Percentiles rank a stretch among this genome's conserved stretches.
These are phyloP conservation scores for Phrynocephalus forsythii DNA, from an alignment of 2,797 vertebrate genomes.

Conservation along the genomic window DNA sequence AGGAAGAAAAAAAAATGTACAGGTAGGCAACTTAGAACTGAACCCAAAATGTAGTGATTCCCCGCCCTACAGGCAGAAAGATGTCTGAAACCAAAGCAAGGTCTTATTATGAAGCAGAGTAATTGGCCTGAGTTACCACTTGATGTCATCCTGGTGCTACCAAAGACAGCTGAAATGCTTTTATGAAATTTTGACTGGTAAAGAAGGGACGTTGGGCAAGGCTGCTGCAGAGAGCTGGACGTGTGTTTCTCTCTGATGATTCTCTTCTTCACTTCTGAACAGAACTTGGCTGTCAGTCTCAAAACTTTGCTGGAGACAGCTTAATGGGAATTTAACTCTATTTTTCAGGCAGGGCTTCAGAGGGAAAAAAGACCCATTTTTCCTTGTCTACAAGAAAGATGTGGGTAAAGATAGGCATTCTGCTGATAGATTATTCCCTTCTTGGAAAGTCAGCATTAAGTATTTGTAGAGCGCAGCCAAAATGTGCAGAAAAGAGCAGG, in stretches of 20 bases:
- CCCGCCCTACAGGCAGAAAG: background rate
- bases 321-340: slow-evolving; percentile 19
- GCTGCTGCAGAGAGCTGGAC: slow-evolving; percentile 10
- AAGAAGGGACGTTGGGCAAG: background rate
- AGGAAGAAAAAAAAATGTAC: no score
- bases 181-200: slow-evolving; percentile 4
- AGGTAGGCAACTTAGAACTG: no score
- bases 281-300: slow-evolving; percentile 8
- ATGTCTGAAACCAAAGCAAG: background rate
- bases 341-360: slow-evolving; percentile 4
- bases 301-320: slow-evolving; percentile 28
- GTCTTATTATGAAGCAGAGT: slow-evolving; percentile 29
- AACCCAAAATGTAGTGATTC: no score
- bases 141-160: slow-evolving; percentile 66
- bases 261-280: slow-evolving; percentile 16
- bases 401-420: slow-evolving; percentile 11
- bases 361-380: no score
- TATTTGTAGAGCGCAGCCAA: background rate
- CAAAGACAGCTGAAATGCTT: slow-evolving; percentile 36
- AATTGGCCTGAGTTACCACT: slow-evolving; percentile 58
- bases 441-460: background rate
- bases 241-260: slow-evolving; percentile 12
- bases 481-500: background rate
- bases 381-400: background rate
- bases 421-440: slow-evolving; percentile 16